Evolutionary conservation across 2,888 invertebrate genomes (phyloP).

Genomic region (Caenorhabditis becei): DNA sequence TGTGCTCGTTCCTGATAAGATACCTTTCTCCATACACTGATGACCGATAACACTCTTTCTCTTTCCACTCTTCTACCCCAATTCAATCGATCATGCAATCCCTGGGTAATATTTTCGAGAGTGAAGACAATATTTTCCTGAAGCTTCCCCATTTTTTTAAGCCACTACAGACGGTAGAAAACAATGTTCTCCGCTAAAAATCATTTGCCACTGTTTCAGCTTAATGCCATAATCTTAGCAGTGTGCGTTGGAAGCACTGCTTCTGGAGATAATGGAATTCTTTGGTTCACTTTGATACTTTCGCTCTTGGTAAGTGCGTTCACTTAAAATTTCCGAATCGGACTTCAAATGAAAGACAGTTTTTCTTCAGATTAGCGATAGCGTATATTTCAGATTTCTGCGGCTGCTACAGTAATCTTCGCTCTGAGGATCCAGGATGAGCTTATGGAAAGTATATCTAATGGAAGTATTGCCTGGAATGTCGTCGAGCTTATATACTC

Average conservation of each 20-base stretch:
- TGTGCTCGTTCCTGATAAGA: slow-evolving; percentile 6
- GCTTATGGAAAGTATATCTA: slow-evolving; percentile 73
- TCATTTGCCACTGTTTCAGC: slow-evolving; percentile 61
- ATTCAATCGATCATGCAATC: slow-evolving; percentile 50
- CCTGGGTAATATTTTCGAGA: slow-evolving; percentile 50
- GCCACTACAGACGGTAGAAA: slow-evolving; percentile 77
- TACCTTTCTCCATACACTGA: not conserved
- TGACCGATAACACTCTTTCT: slow-evolving; percentile 3
- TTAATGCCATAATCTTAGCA: slow-evolving; percentile 75
- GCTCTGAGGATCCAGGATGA: slow-evolving; percentile 76
- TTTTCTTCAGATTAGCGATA: no score
- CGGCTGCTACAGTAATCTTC: slow-evolving; percentile 78
- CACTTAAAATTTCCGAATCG: no score
- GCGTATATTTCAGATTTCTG: slow-evolving; percentile 73
- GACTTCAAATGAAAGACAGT: no score
- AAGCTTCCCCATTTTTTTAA: slow-evolving; percentile 79
- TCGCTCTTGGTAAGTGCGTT: slow-evolving; percentile 69
- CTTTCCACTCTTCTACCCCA: not conserved
- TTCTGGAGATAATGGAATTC: slow-evolving; percentile 77
- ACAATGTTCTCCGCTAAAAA: not conserved
- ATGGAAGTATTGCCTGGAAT: slow-evolving; percentile 77
- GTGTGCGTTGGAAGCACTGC: slow-evolving; percentile 77
- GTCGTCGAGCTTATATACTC: slow-evolving; percentile 80
- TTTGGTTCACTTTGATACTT: slow-evolving; percentile 76
- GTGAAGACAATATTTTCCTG: slow-evolving; percentile 69